phyloP scores from a whole-genome alignment of 2,797 vertebrate species.

The Champsocephalus gunnari region DNA sequence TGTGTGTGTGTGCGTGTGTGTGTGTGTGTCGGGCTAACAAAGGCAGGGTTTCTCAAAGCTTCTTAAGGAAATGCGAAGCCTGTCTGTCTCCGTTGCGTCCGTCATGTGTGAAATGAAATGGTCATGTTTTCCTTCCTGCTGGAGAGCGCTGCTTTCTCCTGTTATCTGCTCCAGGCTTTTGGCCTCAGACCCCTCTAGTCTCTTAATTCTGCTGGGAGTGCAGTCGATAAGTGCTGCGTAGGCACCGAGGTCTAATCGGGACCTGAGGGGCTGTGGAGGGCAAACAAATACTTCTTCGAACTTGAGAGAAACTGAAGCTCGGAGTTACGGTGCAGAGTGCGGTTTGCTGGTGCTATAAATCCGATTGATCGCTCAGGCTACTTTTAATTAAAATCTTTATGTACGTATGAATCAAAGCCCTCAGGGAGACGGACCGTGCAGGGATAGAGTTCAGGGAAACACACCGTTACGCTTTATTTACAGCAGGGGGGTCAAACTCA shows the following conservation, averaged over 20 bases:
- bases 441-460: constrained; percentile 24
- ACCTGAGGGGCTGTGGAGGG: constrained; percentile 57
- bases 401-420: constrained; percentile 38
- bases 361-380: constrained; percentile 25
- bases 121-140: constrained; percentile 11
- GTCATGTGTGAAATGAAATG: constrained; percentile 15
- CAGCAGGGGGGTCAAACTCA: no score
- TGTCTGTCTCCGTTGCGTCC: constrained; percentile 14
- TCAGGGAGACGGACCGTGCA: not conserved
- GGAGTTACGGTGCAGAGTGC: constrained; percentile 18
- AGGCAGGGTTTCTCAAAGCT: not conserved
- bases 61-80: constrained; percentile 26
- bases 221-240: constrained; percentile 73
- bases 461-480: not conserved
- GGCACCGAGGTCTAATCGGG: constrained; percentile 50
- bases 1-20: no score
- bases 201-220: constrained; percentile 59
- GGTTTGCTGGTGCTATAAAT: constrained; percentile 42
- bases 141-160: constrained; percentile 13
- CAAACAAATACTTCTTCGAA: constrained; percentile 54
- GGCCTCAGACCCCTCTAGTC: constrained; percentile 42
- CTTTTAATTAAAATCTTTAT: constrained; percentile 36
- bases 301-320: not conserved
- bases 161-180: constrained; percentile 43
- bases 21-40: no score